Percentiles rank a stretch among this genome's conserved stretches.
Conservation (phyloP, 2,797 vertebrate species). For the Mus spretus region DNA sequence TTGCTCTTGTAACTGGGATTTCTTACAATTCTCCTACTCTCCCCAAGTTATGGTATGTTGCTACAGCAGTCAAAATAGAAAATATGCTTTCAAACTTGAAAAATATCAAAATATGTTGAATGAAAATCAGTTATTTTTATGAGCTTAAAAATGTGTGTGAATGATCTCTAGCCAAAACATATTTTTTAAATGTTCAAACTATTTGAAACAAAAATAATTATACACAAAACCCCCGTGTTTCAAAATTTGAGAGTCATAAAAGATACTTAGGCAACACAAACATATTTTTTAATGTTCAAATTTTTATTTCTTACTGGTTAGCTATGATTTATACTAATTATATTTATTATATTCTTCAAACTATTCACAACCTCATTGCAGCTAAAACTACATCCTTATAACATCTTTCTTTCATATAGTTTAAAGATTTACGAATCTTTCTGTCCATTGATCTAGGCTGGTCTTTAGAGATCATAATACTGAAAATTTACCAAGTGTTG, state of each 20-base stretch:
- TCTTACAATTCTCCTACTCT: not conserved
- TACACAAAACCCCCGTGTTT: conserved; percentile 16
- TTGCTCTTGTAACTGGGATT: not conserved
- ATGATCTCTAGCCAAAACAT: conserved; percentile 59
- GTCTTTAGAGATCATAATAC: not conserved
- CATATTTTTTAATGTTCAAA: conserved; percentile 35
- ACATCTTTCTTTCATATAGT: not conserved
- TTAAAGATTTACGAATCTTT: not conserved
- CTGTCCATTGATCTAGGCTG: not conserved
- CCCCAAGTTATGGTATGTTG: not conserved
- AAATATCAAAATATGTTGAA: conserved; percentile 35
- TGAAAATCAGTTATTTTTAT: conserved; percentile 11
- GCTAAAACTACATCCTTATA: not conserved
- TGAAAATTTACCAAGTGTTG: not conserved
- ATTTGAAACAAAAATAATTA: conserved; percentile 35
- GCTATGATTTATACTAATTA: not conserved
- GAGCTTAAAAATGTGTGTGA: not conserved
- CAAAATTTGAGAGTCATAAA: conserved; percentile 54
- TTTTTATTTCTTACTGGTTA: conserved; percentile 24
- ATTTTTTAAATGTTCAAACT: conserved; percentile 46
- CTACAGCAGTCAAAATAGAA: not conserved
- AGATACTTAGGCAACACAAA: not conserved
- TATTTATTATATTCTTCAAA: not conserved
- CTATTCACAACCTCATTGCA: not conserved
- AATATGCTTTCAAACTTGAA: conserved; percentile 20